Evolutionary conservation across 2,888 invertebrate species (phyloP), one percentile per base, ranked within the genome.

Genomic region (Lithosia quadra): DNA sequence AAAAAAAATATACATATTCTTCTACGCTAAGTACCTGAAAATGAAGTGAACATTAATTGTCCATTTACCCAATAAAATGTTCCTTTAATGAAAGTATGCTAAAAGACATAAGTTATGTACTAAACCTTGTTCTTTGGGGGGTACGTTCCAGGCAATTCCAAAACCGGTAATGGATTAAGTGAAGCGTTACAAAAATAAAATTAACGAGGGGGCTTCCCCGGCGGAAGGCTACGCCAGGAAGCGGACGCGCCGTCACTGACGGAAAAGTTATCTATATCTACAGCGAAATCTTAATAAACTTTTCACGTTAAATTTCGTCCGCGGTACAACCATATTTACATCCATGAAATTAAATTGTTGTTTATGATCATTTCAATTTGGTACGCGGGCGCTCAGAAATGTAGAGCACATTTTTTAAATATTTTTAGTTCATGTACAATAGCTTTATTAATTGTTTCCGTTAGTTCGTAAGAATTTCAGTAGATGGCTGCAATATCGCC

Each of bases 151-250:
- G 76, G 77, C 78, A 74, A 80, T 80, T 81, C 72, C 69, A 73
- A 81, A 84, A 82, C 86, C 84, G 84, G 87, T 89, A 91, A 90
- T 87, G 86, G 89, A 90, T 91, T 90, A 91, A 89, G 88, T 88
- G 88, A 87, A 85, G 84, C 89, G 90, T 89, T 84, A 87, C 87
- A 88, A 88, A 92, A 93, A 93, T 92, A 92, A 92, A 92, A 93
- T 93, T 91, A 92, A 92, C 91, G 92, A 91, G 90, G 89, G 82
- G 83, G 86, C 84, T 87, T 89, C 86, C 83, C 90, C 91, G 84
- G 84, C 88, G 92, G 92, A 92, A 91, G 85, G 80, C 88, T 86
- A 81, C 84, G 83, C 73, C 84, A 85, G 91, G 92, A 92, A 91
- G 86, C 88, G 89, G 89, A 88, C 86, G 87, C 85, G 88, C 83